Base-by-base conservation (phyloP, 2,888 invertebrate genomes). In the Acleris holmiana region DNA sequence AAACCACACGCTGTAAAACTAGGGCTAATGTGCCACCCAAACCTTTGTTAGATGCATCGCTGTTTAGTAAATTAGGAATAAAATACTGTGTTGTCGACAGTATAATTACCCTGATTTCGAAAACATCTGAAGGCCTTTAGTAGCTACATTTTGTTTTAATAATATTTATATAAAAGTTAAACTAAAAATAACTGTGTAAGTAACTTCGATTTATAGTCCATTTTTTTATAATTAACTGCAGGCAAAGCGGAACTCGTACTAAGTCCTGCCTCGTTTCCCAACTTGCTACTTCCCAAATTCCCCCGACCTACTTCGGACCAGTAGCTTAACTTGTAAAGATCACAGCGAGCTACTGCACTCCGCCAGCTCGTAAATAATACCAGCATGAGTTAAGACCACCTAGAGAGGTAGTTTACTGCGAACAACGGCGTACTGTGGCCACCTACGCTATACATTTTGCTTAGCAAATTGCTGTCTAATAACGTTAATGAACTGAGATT, bases 401-500 rank as follows among this genome's bases (percentile, higher is more conserved):
- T 88, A 88, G 88, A 85, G 91, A 82, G 90, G 86, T 85, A 88
- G 87, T 91, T 91, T 91, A 91, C 85, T 82, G 79, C 80, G 79
- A 82, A 84, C 85, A 80, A 77, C 75, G 76, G 86, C 82, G 85
- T 87, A 86, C 86, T 85, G 85, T 87, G 88, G 85, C 80, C 89
- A 89, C 89, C 90, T 88, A 88, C 87, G 85, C 85, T 80, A 85
- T 89, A 90, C 85, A 88, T 91, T 91, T 89, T 88, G 86, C 88
- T 88, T 84, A 89, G 90, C 91, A 91, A 91, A 91, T 91, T 91
- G 88, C 85, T 86, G 87, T 88, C 89, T 91, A 89, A 89, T 90
- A 90, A 90, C 88, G 85, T 89, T 91, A 91, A 91, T 90, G 88
- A 91, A 90, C 85, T 82, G 76, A 82, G 75, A 73, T 74, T 72